phyloP scores from a whole-genome alignment of 2,113 vertebrate genomes.

The Scolopax mira region DNA sequence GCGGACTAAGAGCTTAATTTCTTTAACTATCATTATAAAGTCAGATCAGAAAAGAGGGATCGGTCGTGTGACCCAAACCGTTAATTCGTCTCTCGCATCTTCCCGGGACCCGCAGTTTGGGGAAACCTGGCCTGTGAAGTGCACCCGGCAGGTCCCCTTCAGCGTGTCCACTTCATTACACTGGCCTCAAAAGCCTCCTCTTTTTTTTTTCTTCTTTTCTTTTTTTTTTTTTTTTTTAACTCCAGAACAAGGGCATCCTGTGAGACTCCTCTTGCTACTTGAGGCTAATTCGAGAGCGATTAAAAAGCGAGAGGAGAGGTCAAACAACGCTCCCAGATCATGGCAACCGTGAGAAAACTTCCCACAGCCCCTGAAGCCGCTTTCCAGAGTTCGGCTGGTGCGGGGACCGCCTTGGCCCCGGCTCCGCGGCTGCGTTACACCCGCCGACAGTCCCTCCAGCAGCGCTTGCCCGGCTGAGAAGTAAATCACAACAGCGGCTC shows the following conservation, averaged over 20 bases:
- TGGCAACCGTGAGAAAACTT: background rate
- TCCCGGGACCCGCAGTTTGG: background rate
- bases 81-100: background rate
- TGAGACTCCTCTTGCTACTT: background rate
- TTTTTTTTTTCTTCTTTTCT: fast-evolving
- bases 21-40: background rate
- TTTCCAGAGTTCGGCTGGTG: background rate
- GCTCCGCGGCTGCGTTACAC: too few relatives aligned
- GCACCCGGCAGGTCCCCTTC: background rate
- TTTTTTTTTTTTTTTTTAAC: too few relatives aligned
- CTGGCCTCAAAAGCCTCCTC: background rate
- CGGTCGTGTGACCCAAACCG: fast-evolving
- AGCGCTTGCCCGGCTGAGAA: background rate
- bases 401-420: too few relatives aligned
- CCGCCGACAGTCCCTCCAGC: background rate
- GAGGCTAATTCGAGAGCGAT: background rate
- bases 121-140: background rate
- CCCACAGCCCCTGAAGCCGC: fast-evolving
- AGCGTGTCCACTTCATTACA: too few relatives aligned
- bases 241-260: background rate
- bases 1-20: background rate
- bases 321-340: background rate
- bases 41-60: background rate
- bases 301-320: background rate
- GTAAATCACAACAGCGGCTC: background rate